Conservation (phyloP, 2,888 invertebrate species). For the Cistogaster globosa region DNA sequence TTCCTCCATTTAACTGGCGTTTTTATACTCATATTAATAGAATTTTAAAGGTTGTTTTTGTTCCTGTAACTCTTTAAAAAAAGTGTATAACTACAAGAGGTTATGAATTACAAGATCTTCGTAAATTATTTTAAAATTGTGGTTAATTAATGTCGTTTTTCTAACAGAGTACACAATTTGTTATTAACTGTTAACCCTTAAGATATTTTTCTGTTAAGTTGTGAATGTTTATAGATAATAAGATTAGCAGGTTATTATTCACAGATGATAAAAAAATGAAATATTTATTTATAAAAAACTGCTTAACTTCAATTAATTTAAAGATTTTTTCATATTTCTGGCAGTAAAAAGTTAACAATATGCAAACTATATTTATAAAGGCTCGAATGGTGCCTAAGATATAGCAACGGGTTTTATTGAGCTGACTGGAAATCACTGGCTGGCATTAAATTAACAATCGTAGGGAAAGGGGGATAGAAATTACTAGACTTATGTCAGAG, state of each 20-base stretch:
- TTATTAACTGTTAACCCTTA: constrained; percentile 34
- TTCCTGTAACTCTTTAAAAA: background rate
- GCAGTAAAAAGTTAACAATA: too few species aligned
- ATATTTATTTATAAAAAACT: too few species aligned
- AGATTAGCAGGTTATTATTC: constrained; percentile 3
- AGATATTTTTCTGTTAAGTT: constrained; percentile 1
- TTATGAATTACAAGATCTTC: constrained; percentile 44
- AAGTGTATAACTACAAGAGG: background rate
- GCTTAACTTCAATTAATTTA: too few species aligned
- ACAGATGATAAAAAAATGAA: background rate
- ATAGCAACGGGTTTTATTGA: too few species aligned
- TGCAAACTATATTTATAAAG: too few species aligned
- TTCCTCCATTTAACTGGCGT: constrained; percentile 23
- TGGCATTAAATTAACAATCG: too few species aligned
- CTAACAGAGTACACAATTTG: constrained; percentile 53
- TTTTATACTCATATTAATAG: constrained; percentile 15
- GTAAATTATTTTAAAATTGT: constrained; percentile 68
- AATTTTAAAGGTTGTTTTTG: constrained; percentile 17
- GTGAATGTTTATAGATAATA: background rate
- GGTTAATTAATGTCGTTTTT: constrained; percentile 67
- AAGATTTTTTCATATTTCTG: too few species aligned
- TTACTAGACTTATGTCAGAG: too few species aligned
- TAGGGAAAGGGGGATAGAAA: too few species aligned
- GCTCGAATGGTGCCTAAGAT: too few species aligned
- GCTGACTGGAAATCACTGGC: too few species aligned